Percentiles rank a stretch among this genome's conserved stretches.
Conservation (phyloP, 2,888 invertebrate genomes). For the Pseudococcus viburni region DNA sequence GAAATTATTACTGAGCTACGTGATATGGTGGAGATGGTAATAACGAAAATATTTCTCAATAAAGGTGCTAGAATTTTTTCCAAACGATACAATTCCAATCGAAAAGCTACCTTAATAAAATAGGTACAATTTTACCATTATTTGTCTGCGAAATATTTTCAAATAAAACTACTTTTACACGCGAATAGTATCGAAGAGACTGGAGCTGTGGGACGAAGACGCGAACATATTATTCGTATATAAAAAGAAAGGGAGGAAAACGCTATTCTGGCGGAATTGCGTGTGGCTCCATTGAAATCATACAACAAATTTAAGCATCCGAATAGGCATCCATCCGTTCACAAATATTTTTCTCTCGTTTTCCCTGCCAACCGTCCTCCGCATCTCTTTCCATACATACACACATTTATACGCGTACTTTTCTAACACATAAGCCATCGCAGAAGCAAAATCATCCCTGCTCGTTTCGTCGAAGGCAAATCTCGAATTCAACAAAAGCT, state of each 20-base stretch:
- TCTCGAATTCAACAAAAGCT: conserved; percentile 23
- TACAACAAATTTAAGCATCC: conserved; percentile 36
- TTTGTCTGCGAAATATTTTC: neutral
- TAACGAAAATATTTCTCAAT: neutral
- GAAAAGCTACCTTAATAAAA: conserved; percentile 2
- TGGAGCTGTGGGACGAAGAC: neutral
- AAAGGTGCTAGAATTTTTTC: neutral
- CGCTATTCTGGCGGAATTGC: conserved; percentile 17
- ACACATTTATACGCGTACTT: neutral
- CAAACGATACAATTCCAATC: conserved; percentile 4
- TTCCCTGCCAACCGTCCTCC: neutral
- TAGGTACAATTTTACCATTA: neutral
- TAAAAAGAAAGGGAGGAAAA: neutral
- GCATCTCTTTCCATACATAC: neutral
- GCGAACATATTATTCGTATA: neutral
- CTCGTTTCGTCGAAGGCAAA: neutral
- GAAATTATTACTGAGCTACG: no score
- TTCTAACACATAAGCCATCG: neutral
- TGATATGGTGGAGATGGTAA: neutral
- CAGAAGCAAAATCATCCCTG: neutral
- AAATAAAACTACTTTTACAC: conserved; percentile 34
- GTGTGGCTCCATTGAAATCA: conserved; percentile 26
- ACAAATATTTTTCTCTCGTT: conserved; percentile 23
- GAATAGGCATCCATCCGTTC: conserved; percentile 42
- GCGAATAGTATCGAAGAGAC: neutral